A percentile compares a stretch with the other conserved stretches of the same genome.
These are phyloP conservation scores for Genyomyrus donnyi DNA, from an alignment of 2,113 vertebrate genomes.

Conservation along the genomic window DNA sequence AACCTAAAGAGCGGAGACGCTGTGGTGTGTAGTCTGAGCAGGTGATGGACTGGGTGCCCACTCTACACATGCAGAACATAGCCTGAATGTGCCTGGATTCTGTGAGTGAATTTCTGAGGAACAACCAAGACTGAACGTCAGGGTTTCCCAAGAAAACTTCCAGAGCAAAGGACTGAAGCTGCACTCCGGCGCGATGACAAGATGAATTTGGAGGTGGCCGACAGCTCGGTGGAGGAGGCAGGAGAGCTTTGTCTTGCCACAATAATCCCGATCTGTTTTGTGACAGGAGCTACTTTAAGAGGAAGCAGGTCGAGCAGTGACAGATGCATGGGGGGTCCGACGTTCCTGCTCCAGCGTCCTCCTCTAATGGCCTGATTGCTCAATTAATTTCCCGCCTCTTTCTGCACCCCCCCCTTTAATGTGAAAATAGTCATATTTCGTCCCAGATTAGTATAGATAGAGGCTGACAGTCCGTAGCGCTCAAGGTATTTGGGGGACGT, in stretches of 20 bases:
- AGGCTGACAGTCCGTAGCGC: conserved; percentile 78
- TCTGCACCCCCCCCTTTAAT: conserved; percentile 69
- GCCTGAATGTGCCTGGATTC: background rate
- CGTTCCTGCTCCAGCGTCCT: conserved; percentile 63
- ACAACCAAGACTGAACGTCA: background rate
- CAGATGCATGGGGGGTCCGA: conserved; percentile 70
- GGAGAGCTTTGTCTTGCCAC: conserved; percentile 60
- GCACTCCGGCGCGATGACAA: conserved; percentile 21
- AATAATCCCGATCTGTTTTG: conserved; percentile 59
- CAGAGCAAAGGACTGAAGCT: background rate
- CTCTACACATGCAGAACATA: background rate
- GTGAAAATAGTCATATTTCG: conserved; percentile 84
- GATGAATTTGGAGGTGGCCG: conserved; percentile 48
- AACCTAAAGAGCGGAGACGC: background rate
- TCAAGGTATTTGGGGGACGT: conserved; percentile 92
- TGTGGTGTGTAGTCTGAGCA: background rate
- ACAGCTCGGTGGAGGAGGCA: conserved; percentile 52
- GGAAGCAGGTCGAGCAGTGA: conserved; percentile 53
- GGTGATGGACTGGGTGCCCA: background rate
- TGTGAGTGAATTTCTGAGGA: background rate
- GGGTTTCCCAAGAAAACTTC: background rate
- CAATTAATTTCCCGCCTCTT: conserved; percentile 79
- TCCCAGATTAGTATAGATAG: conserved; percentile 89
- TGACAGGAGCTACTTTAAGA: conserved; percentile 53
- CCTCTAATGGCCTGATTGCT: conserved; percentile 80